Evolutionary conservation across 53 echinoderm and acorn worm genomes (phyloP).

Genomic region (Luidia sarsii): DNA sequence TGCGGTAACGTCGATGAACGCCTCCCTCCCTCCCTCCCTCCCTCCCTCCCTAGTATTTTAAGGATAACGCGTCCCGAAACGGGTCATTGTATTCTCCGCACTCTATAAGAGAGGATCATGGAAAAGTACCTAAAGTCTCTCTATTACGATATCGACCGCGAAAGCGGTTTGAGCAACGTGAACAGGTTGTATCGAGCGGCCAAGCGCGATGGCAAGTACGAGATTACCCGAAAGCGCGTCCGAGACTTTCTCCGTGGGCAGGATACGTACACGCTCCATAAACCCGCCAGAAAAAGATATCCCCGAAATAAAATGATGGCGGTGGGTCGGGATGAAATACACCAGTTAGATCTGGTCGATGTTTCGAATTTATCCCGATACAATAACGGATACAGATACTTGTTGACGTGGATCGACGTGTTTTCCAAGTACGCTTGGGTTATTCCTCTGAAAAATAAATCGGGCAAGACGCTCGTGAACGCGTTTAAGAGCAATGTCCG

Average conservation of each 20-base stretch:
- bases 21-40: too few species aligned
- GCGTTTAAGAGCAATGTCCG: slow-evolving; percentile 48
- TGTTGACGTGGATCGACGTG: slow-evolving; percentile 70
- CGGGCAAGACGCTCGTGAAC: slow-evolving; percentile 34
- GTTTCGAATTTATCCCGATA: slow-evolving; percentile 1
- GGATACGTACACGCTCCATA: slow-evolving; percentile 58
- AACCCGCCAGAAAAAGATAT: slow-evolving; percentile 21
- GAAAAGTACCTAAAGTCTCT: slow-evolving; percentile 2
- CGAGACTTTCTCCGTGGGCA: slow-evolving; percentile 6
- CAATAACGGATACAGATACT: slow-evolving; percentile 35
- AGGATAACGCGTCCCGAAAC: too few species aligned
- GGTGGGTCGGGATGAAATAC: slow-evolving; percentile 50
- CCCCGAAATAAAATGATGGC: slow-evolving; percentile 50
- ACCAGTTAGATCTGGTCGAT: slow-evolving; percentile 57
- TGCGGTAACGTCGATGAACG: too few species aligned
- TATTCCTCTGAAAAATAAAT: slow-evolving; percentile 60
- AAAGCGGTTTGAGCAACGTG: slow-evolving; percentile 45
- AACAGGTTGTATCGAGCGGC: slow-evolving; percentile 34
- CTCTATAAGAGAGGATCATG: neutral
- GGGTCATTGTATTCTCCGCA: neutral
- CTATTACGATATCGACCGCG: slow-evolving; percentile 39
- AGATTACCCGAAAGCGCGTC: neutral
- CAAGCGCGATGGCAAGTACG: neutral
- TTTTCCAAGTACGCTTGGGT: slow-evolving; percentile 71
- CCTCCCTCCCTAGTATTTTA: too few species aligned